Evolutionary conservation across 2,888 invertebrate genomes (phyloP), one percentile per base, ranked within the genome.

Genomic region (Dichetophora obliterata): DNA sequence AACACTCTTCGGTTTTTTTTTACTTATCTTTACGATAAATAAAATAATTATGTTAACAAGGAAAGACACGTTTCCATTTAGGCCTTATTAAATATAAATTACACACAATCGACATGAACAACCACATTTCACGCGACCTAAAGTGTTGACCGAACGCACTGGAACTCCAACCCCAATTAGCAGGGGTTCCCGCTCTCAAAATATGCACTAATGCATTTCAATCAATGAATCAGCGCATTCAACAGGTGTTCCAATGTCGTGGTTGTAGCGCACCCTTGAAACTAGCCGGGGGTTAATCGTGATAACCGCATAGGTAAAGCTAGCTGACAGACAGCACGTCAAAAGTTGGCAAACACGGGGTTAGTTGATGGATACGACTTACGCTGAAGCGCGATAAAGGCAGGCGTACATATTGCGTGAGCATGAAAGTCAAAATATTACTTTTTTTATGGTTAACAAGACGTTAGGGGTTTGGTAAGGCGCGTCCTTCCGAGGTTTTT

Each of bases 371-470:
- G 11, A 43, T 43, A 43, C 43, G 43, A 43, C 14, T 43, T 43
- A 43, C 11, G 57, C 57, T 9, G 57, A 27, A 19, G 54, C 19
- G 54, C 54, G 19, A 54, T 8, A 1, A 31, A 9, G 14, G 54
- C 19, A 22, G 19, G 57, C 22, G 24, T 14, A 22, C 57, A 19
- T 63, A n/a, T 63, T 63, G 63, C 63, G 31, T 63, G 34, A n/a
- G 31, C 22, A 31, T n/a, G 63, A 27, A 59, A 59, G 57, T 59
- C 57, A 24, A 59, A 22, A 4, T 6, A 59, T 59, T 43, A 14
- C 43, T 59, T 59, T 59, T 57, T 24, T 22, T 27, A 59, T 59
- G 57, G 24, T 59, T 59, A 59, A 63, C 27, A 31, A 63, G 63
- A 16, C 31, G 63, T 63, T 31, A 31, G 63, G n/a, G 63, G 63